Evolutionary conservation across 2,113 vertebrate species (phyloP).

Genomic region (Cryptomyrus ogoouensis): DNA sequence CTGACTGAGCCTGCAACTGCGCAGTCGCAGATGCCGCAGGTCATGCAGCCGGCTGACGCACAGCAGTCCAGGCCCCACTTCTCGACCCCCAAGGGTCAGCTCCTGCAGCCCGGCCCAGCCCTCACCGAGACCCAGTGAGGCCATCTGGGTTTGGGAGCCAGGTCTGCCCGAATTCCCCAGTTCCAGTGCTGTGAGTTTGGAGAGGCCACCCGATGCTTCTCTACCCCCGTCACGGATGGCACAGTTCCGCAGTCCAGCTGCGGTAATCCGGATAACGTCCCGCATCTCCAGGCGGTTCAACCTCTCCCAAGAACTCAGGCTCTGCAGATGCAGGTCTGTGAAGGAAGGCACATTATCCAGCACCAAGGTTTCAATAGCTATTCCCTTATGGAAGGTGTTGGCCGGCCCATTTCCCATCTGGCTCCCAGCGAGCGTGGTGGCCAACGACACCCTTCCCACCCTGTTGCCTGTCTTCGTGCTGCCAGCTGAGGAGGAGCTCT

Average conservation of each 20-base stretch:
- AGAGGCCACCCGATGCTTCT: constrained; percentile 45
- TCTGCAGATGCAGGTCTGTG: constrained; percentile 62
- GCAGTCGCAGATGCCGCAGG: constrained; percentile 54
- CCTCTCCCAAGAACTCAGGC: constrained; percentile 54
- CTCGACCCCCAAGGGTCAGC: constrained; percentile 60
- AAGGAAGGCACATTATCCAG: constrained; percentile 66
- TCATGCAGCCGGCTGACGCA: constrained; percentile 58
- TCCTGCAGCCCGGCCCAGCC: constrained; percentile 63
- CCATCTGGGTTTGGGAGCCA: constrained; percentile 59
- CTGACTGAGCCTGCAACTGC: constrained; percentile 55
- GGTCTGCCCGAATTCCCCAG: constrained; percentile 53
- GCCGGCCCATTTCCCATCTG: constrained; percentile 27
- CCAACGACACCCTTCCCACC: constrained; percentile 40
- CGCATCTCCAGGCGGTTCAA: constrained; percentile 54
- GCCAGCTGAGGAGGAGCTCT: constrained; percentile 25
- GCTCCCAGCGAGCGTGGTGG: constrained; percentile 5
- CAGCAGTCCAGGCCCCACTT: constrained; percentile 59
- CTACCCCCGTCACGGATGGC: constrained; percentile 48
- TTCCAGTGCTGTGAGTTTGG: constrained; percentile 55
- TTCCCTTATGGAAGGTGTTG: constrained; percentile 22
- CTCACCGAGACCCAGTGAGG: constrained; percentile 58
- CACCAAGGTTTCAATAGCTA: constrained; percentile 52
- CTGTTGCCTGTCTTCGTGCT: constrained; percentile 18
- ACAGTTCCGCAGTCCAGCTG: constrained; percentile 55
- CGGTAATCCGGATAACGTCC: constrained; percentile 58